Conservation (phyloP, 2,888 invertebrate genomes). For the Mactromeris polynyma region DNA sequence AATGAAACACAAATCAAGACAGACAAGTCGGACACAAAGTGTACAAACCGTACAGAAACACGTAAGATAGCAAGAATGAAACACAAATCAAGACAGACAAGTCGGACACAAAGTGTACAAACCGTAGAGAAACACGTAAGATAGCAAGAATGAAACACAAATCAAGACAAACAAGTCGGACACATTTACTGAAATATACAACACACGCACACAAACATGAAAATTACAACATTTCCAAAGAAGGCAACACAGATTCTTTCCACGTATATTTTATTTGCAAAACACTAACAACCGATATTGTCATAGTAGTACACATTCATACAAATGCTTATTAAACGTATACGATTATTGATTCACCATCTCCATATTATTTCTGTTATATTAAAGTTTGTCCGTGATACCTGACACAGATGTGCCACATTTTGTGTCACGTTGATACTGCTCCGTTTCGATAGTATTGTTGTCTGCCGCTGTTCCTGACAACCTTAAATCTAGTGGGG, state of each 20-base stretch:
- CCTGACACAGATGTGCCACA: slow-evolving; percentile 13
- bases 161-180: neutral
- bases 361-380: neutral
- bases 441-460: neutral
- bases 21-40: too few relatives aligned
- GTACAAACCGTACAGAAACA: too few relatives aligned
- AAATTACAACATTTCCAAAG: neutral
- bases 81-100: too few relatives aligned
- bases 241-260: slow-evolving; percentile 17
- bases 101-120: too few relatives aligned
- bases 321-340: slow-evolving; percentile 7
- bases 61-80: too few relatives aligned
- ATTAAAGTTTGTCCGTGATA: neutral
- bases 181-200: neutral
- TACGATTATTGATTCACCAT: slow-evolving; percentile 18
- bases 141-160: neutral
- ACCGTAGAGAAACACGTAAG: slow-evolving; percentile 20
- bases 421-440: slow-evolving; percentile 17
- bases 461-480: neutral
- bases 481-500: neutral
- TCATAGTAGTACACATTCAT: slow-evolving; percentile 32
- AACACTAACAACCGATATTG: slow-evolving; percentile 53
- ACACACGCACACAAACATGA: neutral
- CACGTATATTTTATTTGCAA: slow-evolving; percentile 52
- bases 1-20: too few relatives aligned